phyloP scores from a whole-genome alignment of 2,113 vertebrate species.

The Alectura lathami region DNA sequence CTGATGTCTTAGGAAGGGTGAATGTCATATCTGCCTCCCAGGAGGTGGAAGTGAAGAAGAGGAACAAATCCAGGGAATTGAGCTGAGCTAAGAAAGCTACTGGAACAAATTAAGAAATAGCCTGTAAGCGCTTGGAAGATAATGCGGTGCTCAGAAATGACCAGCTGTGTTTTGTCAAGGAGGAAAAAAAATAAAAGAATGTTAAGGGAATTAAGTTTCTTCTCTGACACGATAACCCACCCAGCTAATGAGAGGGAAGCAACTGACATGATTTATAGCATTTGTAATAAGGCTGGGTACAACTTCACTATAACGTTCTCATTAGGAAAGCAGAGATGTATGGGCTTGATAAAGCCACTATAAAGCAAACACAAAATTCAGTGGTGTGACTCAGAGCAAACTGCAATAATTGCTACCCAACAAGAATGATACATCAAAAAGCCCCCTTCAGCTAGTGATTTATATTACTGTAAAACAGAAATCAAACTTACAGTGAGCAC shows the following conservation, averaged over 20 bases:
- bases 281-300: background rate
- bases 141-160: background rate
- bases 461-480: background rate
- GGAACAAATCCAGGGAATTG: slow-evolving; percentile 1
- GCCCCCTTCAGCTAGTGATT: background rate
- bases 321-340: background rate
- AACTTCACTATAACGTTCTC: background rate
- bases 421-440: background rate
- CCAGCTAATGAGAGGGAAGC: background rate
- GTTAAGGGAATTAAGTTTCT: background rate
- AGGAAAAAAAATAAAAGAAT: background rate
- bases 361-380: background rate
- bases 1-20: background rate
- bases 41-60: background rate
- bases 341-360: background rate
- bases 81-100: background rate
- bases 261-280: background rate
- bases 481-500: background rate
- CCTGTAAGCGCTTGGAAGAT: background rate
- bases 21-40: background rate
- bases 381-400: background rate
- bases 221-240: background rate
- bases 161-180: background rate
- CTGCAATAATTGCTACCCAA: background rate
- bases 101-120: background rate